Conservation (phyloP, 2,888 invertebrate genomes). For the Cenopis cana region DNA sequence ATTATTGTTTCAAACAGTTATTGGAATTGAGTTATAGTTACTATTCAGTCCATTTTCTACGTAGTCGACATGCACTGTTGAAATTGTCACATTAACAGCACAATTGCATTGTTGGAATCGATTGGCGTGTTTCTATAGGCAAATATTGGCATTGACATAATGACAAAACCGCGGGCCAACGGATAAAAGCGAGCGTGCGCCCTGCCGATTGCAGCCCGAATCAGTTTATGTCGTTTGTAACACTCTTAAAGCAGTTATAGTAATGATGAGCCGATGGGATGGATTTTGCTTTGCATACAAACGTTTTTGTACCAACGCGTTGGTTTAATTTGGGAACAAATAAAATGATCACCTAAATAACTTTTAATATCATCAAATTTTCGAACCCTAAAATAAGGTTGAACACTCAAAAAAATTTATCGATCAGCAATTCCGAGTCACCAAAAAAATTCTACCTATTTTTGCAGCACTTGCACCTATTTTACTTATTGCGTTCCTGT, state of each 20-base stretch:
- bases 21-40: background rate
- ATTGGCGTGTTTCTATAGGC: constrained; percentile 63
- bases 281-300: constrained; percentile 16
- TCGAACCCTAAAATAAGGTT: too few relatives aligned
- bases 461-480: too few relatives aligned
- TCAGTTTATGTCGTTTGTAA: constrained; percentile 35
- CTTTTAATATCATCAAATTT: too few relatives aligned
- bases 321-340: constrained; percentile 4
- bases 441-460: too few relatives aligned
- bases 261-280: constrained; percentile 16
- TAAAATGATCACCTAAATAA: too few relatives aligned
- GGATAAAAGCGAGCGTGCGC: constrained; percentile 65
- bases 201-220: constrained; percentile 59
- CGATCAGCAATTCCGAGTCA: too few relatives aligned
- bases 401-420: too few relatives aligned
- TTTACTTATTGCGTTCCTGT: too few relatives aligned
- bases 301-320: constrained; percentile 9
- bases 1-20: background rate
- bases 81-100: constrained; percentile 37
- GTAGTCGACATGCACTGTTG: constrained; percentile 10
- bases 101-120: constrained; percentile 49
- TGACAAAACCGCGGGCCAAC: constrained; percentile 79
- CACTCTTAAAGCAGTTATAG: constrained; percentile 29
- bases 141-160: constrained; percentile 79
- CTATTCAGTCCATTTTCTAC: constrained; percentile 14